phyloP scores from a whole-genome alignment of 1,140 invertebrate species.

The Kradibia gibbosae region DNA sequence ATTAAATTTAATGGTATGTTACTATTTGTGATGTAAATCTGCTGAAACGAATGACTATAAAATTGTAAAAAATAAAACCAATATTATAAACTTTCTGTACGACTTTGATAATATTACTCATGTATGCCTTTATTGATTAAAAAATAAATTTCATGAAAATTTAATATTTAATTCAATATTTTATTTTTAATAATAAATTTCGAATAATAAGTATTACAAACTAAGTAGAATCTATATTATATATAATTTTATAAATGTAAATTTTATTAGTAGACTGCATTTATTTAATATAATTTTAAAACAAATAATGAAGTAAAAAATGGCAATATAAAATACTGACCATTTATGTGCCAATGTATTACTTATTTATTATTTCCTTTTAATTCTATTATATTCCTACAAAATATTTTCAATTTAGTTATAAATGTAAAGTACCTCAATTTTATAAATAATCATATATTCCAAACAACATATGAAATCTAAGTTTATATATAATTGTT shows the following conservation, averaged over 20 bases:
- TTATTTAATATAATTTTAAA: too few relatives aligned
- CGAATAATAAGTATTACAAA: not conserved
- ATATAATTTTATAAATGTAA: not conserved
- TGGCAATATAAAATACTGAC: too few relatives aligned
- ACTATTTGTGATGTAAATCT: conserved; percentile 27
- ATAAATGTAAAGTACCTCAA: too few relatives aligned
- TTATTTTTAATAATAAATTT: not conserved
- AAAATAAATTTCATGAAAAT: conserved; percentile 35
- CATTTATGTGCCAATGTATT: too few relatives aligned
- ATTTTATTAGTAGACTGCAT: not conserved
- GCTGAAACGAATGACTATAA: not conserved
- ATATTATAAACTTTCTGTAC: conserved; percentile 35
- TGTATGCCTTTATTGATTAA: conserved; percentile 40
- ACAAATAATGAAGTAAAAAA: too few relatives aligned
- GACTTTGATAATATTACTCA: conserved; percentile 23
- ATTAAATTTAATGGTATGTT: not conserved
- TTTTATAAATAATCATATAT: too few relatives aligned
- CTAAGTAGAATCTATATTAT: not conserved
- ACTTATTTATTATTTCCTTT: too few relatives aligned
- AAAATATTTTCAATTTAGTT: too few relatives aligned
- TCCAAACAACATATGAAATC: too few relatives aligned
- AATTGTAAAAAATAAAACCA: conserved; percentile 26
- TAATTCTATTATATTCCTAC: too few relatives aligned
- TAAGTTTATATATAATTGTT: too few relatives aligned
- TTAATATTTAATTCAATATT: too few relatives aligned